Evolutionary conservation across 2,113 vertebrate genomes (phyloP), one percentile per base, ranked within the genome.

Genomic region (Cyprinodon variegatus): DNA sequence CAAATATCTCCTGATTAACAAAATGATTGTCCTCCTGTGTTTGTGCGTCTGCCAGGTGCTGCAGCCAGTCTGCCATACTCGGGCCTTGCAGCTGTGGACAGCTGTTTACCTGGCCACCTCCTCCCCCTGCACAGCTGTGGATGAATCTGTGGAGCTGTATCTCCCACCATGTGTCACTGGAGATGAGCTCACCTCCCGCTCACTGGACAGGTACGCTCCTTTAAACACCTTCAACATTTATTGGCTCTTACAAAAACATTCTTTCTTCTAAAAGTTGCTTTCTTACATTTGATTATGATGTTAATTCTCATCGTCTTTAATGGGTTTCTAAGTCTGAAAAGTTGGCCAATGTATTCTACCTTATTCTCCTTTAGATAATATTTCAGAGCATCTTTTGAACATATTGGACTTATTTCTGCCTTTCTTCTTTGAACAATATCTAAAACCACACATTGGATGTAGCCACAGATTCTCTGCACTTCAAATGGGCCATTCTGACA

Each of bases 11-110:
- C 22, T 53, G 11, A 20, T 48, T 39, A 14, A 60, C 1, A 40
- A 53, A 38, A 11, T 3, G 37, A 14, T 62, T 87, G 65, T 68
- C 39, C 75, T 82, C 62, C 43, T 46, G 15, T 6, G 11, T 60
- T 38, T 59, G 69, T 73, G 67, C 48, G 71, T 81, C 74, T 78
- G 40, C 60, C 92, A 99, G 98, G 96, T 98, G 88, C 93, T 99
- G 85, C 98, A 99, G 84, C 98, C 98, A 0, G 98, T 99, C 84
- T 99, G 97, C 92, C 98, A 99, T 0, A 98, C 98, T 12, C 96
- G 98, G 4, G 98, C 97, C 0, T 92, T 99, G 74, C 96, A 98
- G 70, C 90, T 99, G 87, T 99, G 98, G 98, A 97, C 98, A 11
- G 96, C 97, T 0, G 95, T 99, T n/a, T 99, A 99, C 86, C 94